Evolutionary conservation across 2,797 vertebrate genomes (phyloP), one percentile per base, ranked within the genome.

Genomic region (Atherinosoma microstoma): DNA sequence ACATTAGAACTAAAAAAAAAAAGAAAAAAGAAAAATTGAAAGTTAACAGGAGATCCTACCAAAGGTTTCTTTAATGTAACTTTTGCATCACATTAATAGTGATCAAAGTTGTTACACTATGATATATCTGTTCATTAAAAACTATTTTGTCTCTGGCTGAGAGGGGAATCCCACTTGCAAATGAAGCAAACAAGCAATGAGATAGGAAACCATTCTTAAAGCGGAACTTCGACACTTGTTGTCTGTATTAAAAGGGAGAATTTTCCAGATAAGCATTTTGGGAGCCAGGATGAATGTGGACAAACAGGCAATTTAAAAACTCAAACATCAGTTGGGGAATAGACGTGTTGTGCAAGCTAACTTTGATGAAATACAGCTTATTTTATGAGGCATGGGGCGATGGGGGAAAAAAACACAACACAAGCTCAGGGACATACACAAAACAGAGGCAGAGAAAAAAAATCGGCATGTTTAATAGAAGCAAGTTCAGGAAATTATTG

Each of bases 311-410:
- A 84, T 91, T 83, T 89, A 70, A 86, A 81, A 85, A 82, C 83
- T 84, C 66, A 87, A 88, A 73, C 80, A 83, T 64, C 86, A 90
- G 83, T 88, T 90, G 85, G 87, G 88, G 82, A 87, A 87, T 75
- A 84, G 49, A 42, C 68, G 85, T 76, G 72, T 81, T 82, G 78
- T 76, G 70, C 36, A 27, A 68, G 78, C 53, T 64, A 58, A 78
- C 53, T 86, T 79, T 87, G 88, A 93, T 91, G 83, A 71, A 89
- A 90, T 71, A 82, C 70, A 80, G 72, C 58, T 69, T 53, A 73
- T 57, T 84, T 84, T 82, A 83, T 74, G 73, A 81, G 70, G 76
- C 40, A 60, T 60, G 65, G 84, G 76, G 70, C 51, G 47, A 78
- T 47, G 56, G 53, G 64, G n/a, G 47, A 29, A 47, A 74, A 64